Percentiles rank a stretch among this genome's conserved stretches.
Evolutionary conservation across 2,888 invertebrate genomes (phyloP).

Genomic region (Linnaemya vulpina): DNA sequence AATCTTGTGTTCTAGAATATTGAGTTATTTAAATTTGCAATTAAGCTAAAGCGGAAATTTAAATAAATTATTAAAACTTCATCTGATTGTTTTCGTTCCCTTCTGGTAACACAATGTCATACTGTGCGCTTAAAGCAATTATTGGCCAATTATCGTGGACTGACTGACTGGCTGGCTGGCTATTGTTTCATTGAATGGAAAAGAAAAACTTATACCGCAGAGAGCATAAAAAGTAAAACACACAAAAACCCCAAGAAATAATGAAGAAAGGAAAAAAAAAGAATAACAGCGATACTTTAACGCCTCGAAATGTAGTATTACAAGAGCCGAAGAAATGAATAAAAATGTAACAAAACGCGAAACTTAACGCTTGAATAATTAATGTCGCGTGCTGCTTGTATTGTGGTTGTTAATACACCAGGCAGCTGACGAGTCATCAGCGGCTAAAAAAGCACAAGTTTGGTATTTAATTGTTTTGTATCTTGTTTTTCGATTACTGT

Average conservation of each 20-base stretch:
- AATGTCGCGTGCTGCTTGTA: conserved; percentile 71
- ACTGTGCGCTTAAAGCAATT: conserved; percentile 12
- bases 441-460: conserved; percentile 10
- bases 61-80: not conserved
- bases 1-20: not conserved
- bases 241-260: not conserved
- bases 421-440: conserved; percentile 46
- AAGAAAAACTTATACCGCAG: not conserved
- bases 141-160: conserved; percentile 29
- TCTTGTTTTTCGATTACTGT: conserved; percentile 38
- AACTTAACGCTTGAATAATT: conserved; percentile 73
- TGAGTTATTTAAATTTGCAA: not conserved
- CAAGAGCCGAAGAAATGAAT: conserved; percentile 7
- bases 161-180: no score
- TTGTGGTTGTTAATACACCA: conserved; percentile 43
- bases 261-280: conserved; percentile 16
- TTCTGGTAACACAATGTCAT: conserved; percentile 7
- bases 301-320: conserved; percentile 41
- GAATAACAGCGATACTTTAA: conserved; percentile 18
- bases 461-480: conserved; percentile 26
- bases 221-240: not conserved
- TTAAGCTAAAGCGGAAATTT: not conserved
- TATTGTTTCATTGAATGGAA: not conserved
- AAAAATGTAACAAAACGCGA: conserved; percentile 13
- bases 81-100: not conserved